phyloP scores from a whole-genome alignment of 2,113 vertebrate genomes.

The Ptilonorhynchus violaceus region DNA sequence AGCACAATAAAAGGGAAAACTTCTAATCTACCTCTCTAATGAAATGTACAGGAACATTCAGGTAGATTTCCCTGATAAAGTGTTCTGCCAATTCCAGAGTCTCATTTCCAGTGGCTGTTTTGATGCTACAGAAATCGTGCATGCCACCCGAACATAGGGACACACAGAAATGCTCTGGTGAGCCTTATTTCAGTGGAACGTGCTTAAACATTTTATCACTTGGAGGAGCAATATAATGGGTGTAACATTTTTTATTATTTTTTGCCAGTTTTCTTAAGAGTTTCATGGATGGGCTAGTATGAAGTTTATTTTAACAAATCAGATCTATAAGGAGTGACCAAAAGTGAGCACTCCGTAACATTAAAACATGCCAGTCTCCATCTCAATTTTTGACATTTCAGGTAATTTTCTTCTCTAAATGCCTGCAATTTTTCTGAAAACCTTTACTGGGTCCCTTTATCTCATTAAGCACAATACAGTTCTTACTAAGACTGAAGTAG shows the following conservation, averaged over 20 bases:
- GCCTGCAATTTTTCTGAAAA: not conserved
- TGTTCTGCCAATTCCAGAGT: not conserved
- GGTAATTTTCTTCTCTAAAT: not conserved
- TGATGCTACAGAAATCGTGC: not conserved
- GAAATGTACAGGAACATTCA: not conserved
- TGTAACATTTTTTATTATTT: not conserved
- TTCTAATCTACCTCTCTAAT: not conserved
- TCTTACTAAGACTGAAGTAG: not conserved
- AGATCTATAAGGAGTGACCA: not conserved
- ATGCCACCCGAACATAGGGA: not conserved
- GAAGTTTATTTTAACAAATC: not conserved
- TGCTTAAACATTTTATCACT: not conserved
- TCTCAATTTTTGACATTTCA: not conserved
- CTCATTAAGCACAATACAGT: not conserved
- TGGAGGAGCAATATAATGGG: not conserved
- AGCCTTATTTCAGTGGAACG: slow-evolving; percentile 6
- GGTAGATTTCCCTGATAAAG: not conserved
- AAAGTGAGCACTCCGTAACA: not conserved
- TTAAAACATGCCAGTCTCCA: not conserved
- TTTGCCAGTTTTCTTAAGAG: not conserved
- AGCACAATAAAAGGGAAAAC: not conserved
- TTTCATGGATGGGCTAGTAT: not conserved
- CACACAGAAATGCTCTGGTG: not conserved
- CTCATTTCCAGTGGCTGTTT: not conserved
- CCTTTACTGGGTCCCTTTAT: not conserved